Evolutionary conservation across 1,140 invertebrate genomes (phyloP).

Genomic region (Drosophila ironensis): DNA sequence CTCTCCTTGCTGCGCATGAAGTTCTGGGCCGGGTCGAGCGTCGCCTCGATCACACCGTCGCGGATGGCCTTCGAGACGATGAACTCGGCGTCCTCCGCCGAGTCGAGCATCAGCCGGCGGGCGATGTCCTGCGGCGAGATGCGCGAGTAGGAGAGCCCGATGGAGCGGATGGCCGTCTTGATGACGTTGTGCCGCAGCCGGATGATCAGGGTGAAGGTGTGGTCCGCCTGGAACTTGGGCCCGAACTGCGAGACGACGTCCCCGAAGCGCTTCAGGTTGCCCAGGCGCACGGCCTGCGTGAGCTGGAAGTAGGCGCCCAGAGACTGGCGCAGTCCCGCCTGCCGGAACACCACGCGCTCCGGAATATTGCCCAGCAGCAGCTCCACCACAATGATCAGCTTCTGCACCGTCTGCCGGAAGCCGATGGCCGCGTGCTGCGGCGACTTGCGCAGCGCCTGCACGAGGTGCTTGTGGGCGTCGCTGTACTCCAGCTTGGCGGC

Average conservation of each 20-base stretch:
- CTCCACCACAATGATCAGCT: slow-evolving; percentile 97
- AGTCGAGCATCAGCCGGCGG: slow-evolving; percentile 95
- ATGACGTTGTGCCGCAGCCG: slow-evolving; percentile 99
- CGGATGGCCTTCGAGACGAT: slow-evolving; percentile 99
- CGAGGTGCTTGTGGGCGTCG: slow-evolving; percentile 96
- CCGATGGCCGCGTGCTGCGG: slow-evolving; percentile 98
- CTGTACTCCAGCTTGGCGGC: slow-evolving; percentile 98
- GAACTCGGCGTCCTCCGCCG: slow-evolving; percentile 98
- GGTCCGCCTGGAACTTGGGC: slow-evolving; percentile 92
- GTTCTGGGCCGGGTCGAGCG: slow-evolving; percentile 96
- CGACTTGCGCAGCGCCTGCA: slow-evolving; percentile 97
- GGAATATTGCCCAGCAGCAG: slow-evolving; percentile 98
- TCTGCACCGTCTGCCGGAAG: slow-evolving; percentile 99
- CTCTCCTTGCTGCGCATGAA: slow-evolving; percentile 99
- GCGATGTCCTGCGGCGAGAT: slow-evolving; percentile 98
- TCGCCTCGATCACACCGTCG: slow-evolving; percentile 99
- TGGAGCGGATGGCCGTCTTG: slow-evolving; percentile 98
- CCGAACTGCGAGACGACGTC: slow-evolving; percentile 96
- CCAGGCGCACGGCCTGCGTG: slow-evolving; percentile 97
- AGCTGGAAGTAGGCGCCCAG: slow-evolving; percentile 98
- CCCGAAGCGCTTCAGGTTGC: slow-evolving; percentile 96
- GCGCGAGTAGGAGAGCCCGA: slow-evolving; percentile 97
- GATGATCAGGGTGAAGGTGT: slow-evolving; percentile 97
- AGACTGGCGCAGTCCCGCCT: slow-evolving; percentile 92
- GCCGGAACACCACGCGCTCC: slow-evolving; percentile 93